Percentiles rank a stretch among this genome's conserved stretches.
Conservation (phyloP, 1,140 invertebrate species). For the Oryzaephilus surinamensis region DNA sequence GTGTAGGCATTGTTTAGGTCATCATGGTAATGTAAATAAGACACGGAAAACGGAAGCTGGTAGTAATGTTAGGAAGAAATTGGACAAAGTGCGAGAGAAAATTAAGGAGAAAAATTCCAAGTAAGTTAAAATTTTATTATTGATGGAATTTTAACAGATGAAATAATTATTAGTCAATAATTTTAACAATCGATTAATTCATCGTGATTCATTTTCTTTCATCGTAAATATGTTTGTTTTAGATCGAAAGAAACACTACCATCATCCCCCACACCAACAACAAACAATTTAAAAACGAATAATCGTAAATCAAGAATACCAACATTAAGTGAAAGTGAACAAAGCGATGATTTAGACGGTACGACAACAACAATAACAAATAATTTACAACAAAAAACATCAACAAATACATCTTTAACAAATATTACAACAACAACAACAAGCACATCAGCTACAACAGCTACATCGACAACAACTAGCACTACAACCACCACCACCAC, state of each 20-base stretch:
- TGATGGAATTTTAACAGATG: too few species aligned
- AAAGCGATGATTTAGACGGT: conserved; percentile 33
- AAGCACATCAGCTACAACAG: conserved; percentile 12
- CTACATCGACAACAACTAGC: background rate
- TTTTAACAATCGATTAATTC: too few species aligned
- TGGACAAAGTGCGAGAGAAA: conserved; percentile 32
- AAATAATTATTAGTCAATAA: too few species aligned
- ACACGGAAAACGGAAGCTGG: conserved; percentile 20
- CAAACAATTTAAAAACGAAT: conserved; percentile 18
- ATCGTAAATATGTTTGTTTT: too few species aligned
- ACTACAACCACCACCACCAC: conserved; percentile 7
- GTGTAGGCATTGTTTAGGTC: conserved; percentile 45
- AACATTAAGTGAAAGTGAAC: conserved; percentile 23
- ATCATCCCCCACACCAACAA: conserved; percentile 28
- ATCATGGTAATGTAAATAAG: conserved; percentile 35
- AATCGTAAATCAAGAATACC: conserved; percentile 5
- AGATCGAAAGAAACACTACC: too few species aligned
- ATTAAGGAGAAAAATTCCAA: conserved; percentile 32
- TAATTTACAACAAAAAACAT: too few species aligned
- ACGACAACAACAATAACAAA: conserved; percentile 28
- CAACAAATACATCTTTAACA: too few species aligned
- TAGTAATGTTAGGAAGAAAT: conserved; percentile 25
- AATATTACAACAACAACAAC: conserved; percentile 13
- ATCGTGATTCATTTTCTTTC: too few species aligned
- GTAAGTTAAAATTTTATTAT: conserved; percentile 21